Evolutionary conservation across 2,888 invertebrate species (phyloP).

Genomic region (Thereva unica): DNA sequence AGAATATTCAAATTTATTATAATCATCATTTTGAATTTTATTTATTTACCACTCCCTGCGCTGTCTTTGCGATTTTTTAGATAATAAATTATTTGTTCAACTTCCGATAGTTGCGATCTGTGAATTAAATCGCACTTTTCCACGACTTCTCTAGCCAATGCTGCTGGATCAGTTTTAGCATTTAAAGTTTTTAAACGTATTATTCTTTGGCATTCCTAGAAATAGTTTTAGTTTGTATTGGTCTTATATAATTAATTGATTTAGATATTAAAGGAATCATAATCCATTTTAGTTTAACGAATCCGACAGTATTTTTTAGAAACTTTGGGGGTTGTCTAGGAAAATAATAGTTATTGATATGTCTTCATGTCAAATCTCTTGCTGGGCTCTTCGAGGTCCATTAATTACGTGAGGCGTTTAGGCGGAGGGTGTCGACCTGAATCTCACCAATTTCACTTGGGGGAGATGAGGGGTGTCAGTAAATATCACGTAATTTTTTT

Average conservation of each 20-base stretch:
- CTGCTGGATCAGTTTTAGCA: slow-evolving; percentile 75
- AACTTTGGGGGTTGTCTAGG: too few species aligned
- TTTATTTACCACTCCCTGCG: slow-evolving; percentile 49
- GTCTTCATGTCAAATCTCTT: too few species aligned
- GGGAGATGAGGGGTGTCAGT: too few species aligned
- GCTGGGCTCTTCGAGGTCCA: too few species aligned
- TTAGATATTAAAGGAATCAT: too few species aligned
- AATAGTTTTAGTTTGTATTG: slow-evolving; percentile 12
- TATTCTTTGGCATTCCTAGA: slow-evolving; percentile 77
- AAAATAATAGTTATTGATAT: too few species aligned
- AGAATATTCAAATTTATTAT: slow-evolving; percentile 1
- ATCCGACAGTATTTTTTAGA: neutral
- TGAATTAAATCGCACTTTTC: slow-evolving; percentile 85
- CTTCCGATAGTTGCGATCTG: slow-evolving; percentile 77
- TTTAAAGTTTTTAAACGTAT: slow-evolving; percentile 81
- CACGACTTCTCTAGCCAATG: slow-evolving; percentile 81
- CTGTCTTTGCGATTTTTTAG: slow-evolving; percentile 75
- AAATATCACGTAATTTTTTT: too few species aligned
- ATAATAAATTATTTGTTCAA: slow-evolving; percentile 86
- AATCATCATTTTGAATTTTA: slow-evolving; percentile 23
- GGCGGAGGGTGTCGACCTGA: too few species aligned
- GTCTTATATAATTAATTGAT: too few species aligned
- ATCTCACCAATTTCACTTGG: too few species aligned
- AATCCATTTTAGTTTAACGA: neutral
- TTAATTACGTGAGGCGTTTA: too few species aligned